Evolutionary conservation across 2,888 invertebrate genomes (phyloP).

Genomic region (Habroteleia sp.): DNA sequence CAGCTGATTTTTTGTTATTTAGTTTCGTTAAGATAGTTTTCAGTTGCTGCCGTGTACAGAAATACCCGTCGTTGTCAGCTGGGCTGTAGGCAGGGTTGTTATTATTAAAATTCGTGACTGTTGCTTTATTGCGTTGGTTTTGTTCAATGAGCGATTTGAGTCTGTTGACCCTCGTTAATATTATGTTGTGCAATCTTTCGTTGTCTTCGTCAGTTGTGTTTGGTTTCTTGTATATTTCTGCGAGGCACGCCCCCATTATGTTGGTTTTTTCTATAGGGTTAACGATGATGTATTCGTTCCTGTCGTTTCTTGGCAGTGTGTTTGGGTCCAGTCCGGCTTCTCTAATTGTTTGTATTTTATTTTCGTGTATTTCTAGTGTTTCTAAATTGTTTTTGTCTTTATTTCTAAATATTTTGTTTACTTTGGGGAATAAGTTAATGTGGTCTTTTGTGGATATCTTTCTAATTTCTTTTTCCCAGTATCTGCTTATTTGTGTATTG

Average conservation of each 20-base stretch:
- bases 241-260: neutral
- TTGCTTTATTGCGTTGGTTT: too few relatives aligned
- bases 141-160: too few relatives aligned
- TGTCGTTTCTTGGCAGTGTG: neutral
- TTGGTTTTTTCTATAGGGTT: neutral
- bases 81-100: neutral
- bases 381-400: neutral
- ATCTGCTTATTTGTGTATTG: constrained; percentile 1
- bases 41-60: neutral
- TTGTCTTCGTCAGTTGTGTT: neutral
- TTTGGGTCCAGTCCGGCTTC: neutral
- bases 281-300: neutral
- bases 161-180: neutral
- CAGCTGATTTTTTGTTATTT: constrained; percentile 39
- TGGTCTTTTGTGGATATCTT: neutral
- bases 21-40: constrained; percentile 3
- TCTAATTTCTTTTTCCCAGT: constrained; percentile 22
- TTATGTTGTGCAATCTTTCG: neutral
- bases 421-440: constrained; percentile 14
- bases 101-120: too few relatives aligned
- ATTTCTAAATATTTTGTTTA: constrained; percentile 18
- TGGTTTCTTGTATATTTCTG: neutral
- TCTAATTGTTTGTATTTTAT: neutral
- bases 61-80: neutral
- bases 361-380: neutral